Percentiles rank a stretch among this genome's conserved stretches.
phyloP scores from a whole-genome alignment of 2,113 vertebrate species.

The Asarcornis scutulata region DNA sequence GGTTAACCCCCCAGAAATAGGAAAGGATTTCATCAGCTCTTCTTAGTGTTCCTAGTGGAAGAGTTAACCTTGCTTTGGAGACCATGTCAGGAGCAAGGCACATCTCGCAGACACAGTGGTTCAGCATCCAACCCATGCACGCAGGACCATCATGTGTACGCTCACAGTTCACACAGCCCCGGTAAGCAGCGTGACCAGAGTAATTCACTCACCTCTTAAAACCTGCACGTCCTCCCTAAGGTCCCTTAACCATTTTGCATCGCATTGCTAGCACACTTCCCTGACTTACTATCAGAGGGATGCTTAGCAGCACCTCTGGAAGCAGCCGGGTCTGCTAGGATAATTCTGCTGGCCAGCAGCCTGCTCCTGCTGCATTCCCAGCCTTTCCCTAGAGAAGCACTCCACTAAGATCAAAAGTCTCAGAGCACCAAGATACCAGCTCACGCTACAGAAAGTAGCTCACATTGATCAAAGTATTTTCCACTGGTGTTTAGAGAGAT shows the following conservation, averaged over 20 bases:
- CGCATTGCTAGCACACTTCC: neutral
- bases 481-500: neutral
- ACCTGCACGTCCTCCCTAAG: neutral
- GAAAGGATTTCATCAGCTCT: neutral
- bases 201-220: neutral
- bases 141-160: accelerated
- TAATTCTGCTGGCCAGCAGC: neutral
- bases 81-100: neutral
- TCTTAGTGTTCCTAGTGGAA: neutral
- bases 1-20: neutral
- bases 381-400: neutral
- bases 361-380: neutral
- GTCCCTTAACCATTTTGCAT: neutral
- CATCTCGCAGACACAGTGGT: accelerated
- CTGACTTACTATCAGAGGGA: neutral
- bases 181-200: neutral
- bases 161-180: neutral
- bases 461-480: neutral
- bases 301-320: neutral
- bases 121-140: neutral
- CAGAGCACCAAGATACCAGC: neutral
- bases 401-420: neutral
- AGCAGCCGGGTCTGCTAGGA: neutral
- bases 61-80: neutral
- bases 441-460: neutral